Evolutionary conservation across 2,797 vertebrate genomes (phyloP), one percentile per base, ranked within the genome.

Genomic region (Sebastes matsubarae): DNA sequence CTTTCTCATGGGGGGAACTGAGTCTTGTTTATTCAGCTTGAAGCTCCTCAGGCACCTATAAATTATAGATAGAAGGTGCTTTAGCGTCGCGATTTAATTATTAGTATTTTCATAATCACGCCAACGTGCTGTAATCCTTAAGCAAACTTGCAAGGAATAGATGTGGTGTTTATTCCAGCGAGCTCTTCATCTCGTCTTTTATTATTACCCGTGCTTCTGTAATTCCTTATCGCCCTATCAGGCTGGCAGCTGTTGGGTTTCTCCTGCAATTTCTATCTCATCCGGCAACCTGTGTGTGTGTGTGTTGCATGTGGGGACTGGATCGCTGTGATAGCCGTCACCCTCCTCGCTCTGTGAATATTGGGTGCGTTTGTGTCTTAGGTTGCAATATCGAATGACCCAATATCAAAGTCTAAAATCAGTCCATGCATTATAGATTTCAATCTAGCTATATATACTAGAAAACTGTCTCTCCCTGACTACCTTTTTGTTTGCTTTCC

Each of bases 21-120:
- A 68, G 8, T 5, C 74, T 63, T 86, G 77, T 90, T 90, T 87
- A 68, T 80, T 86, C 68, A 57, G 42, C 46, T 61, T 72, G 42
- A 67, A 42, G 30, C 68, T 85, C 91, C 73, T 87, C 76, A 1
- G 78, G 78, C 74, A 27, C 66, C 66, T 82, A 46, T 79, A 86
- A 82, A 79, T 89, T 58, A 88, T 32, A 76, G 46, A 86, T 67
- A 38, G 71, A 69, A 52, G 69, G 50, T 80, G 68, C 70, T 87
- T 83, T 60, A 22, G 29, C 10, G 1, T 75, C 8, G 4, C 75
- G 27, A 85, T 88, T 89, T 67, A 46, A 83, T 84, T 65, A 77
- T 59, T 77, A 60, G 70, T 38, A 57, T 70, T 85, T 85, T 87
- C n/a, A 65, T 75, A 86, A 86, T 78, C 46, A 29, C 2, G 5